phyloP scores from a whole-genome alignment of 2,113 vertebrate genomes.

The Lampris megalopsis region DNA sequence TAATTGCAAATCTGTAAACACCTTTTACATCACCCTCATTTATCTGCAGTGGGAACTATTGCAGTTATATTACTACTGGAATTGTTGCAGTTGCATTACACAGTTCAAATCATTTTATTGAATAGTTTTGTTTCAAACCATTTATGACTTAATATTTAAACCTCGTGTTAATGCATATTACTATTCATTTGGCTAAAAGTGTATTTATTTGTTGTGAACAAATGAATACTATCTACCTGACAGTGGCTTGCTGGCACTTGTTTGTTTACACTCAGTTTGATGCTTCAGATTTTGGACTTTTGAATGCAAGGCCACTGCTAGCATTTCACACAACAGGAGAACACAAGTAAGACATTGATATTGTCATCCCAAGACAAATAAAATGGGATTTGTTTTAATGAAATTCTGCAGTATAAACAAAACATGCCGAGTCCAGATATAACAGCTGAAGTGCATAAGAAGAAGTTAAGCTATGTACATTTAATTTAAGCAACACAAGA shows the following conservation, averaged over 20 bases:
- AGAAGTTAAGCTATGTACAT: slow-evolving; percentile 9
- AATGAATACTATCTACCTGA: slow-evolving; percentile 6
- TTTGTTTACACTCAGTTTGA: background rate
- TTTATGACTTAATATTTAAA: too few relatives aligned
- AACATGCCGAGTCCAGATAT: slow-evolving; percentile 3
- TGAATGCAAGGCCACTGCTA: slow-evolving; percentile 20
- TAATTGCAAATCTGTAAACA: background rate
- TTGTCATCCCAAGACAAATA: slow-evolving; percentile 20
- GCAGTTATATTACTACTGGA: background rate
- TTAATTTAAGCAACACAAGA: slow-evolving; percentile 27
- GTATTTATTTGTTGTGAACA: background rate
- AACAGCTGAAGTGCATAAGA: slow-evolving; percentile 29
- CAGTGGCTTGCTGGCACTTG: slow-evolving; percentile 23
- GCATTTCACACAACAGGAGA: slow-evolving; percentile 37
- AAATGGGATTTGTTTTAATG: slow-evolving; percentile 28
- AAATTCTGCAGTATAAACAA: slow-evolving; percentile 7
- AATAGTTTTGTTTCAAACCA: background rate
- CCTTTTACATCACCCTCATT: background rate
- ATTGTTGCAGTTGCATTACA: background rate
- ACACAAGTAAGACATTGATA: slow-evolving; percentile 1
- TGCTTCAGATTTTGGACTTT: slow-evolving; percentile 6
- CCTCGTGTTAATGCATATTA: background rate
- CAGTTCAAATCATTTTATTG: background rate
- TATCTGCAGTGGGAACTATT: background rate
- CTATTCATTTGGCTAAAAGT: background rate